Evolutionary conservation across 2,888 invertebrate genomes (phyloP), one percentile per base, ranked within the genome.

Genomic region (Orthosia cruda): DNA sequence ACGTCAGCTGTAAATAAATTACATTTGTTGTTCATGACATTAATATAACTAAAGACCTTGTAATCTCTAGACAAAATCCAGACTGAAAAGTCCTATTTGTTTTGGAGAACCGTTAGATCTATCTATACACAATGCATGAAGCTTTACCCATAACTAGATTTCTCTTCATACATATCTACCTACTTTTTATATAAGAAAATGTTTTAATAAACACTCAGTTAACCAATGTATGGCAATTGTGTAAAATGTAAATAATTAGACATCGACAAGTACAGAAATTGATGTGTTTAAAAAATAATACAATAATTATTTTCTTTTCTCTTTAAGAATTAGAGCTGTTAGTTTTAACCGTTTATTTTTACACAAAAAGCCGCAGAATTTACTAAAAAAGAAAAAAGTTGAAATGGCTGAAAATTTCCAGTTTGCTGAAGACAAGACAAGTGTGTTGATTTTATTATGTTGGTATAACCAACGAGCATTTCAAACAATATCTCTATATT

Each of bases 1-100:
- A 50, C 18, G 9, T 3, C 1, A 18, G 40, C 40, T 9, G 40
- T 26, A 49, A 26, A 23, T 50, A 59, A 40, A 45, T 20, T 16
- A 68, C 9, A n/a, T 58, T 45, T 15, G n/a, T 47, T 55, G 15
- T n/a, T 70, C n/a, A 40, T 74, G 16, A 15, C 4, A 32, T 50
- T 40, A 40, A 67, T 26, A 57, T 58, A 73, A 23, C 15, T 57
- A 15, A 55, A 54, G 11, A 55, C 18, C 4, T 47, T 47, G 5
- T 54, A 9, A 55, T 15, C 5, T 18, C 15, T 12, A 4, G 4
- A 32, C 1, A 32, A 54, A 66, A 32, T 32, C 54, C 40, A 49
- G 16, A 15, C 16, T 16, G 18, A 15, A 55, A 18, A 16, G n/a
- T 68, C 47, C 12, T 58, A 47, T 32, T 32, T 40, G 16, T n/a